Evolutionary conservation across 2,113 vertebrate genomes (phyloP).

Genomic region (Corythoichthys intestinalis): DNA sequence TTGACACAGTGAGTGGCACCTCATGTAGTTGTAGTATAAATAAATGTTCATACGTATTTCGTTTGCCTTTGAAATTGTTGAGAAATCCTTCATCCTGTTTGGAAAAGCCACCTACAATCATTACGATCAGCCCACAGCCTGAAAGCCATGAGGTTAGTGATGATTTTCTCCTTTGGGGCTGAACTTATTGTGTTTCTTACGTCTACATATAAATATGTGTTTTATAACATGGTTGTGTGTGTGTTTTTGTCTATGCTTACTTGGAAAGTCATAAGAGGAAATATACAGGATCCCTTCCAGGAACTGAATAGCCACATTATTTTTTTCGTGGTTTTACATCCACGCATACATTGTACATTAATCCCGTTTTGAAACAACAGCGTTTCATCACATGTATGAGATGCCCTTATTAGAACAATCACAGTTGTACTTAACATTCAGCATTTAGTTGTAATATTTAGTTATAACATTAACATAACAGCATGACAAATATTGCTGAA

Average conservation of each 20-base stretch:
- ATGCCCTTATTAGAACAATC: not conserved
- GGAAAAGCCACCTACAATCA: not conserved
- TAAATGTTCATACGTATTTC: not conserved
- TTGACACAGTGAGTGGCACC: not conserved
- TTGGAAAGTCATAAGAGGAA: slow-evolving; percentile 14
- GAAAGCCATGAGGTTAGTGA: slow-evolving; percentile 11
- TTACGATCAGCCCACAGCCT: not conserved
- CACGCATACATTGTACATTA: not conserved
- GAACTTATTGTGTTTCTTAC: slow-evolving; percentile 21
- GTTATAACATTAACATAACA: not conserved
- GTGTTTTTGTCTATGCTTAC: slow-evolving; percentile 11
- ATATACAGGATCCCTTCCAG: slow-evolving; percentile 10
- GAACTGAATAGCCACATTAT: slow-evolving; percentile 18
- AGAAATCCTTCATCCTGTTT: not conserved
- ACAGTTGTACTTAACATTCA: not conserved
- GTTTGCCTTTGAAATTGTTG: not conserved
- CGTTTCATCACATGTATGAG: not conserved
- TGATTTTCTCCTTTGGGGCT: slow-evolving; percentile 28
- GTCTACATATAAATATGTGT: slow-evolving; percentile 35
- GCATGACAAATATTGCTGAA: not conserved
- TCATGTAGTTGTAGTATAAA: not conserved
- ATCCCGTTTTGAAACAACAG: not conserved
- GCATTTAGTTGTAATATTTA: not conserved
- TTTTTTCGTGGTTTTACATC: not conserved
- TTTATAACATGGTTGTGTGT: slow-evolving; percentile 4